These are phyloP conservation scores for Hypothenemus hampei DNA, from an alignment of 1,140 invertebrate genomes.

Conservation along the genomic window DNA sequence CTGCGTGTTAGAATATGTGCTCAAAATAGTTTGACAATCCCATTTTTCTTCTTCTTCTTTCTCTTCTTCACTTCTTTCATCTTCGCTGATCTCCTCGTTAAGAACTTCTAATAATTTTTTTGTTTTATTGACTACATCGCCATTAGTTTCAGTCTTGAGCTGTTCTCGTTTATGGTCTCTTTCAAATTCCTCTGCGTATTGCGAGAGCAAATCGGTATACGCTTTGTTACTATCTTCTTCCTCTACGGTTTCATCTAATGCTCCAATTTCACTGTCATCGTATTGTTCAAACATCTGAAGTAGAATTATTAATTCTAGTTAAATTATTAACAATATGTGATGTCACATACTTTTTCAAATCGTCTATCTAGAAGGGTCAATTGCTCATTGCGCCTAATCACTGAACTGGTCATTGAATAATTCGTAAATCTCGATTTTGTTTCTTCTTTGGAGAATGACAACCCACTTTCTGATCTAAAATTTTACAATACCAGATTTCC, in stretches of 20 bases:
- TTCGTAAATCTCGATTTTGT: conserved; percentile 86
- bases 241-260: conserved; percentile 82
- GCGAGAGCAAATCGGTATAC: conserved; percentile 61
- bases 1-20: conserved; percentile 84
- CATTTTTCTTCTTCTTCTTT: conserved; percentile 60
- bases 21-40: conserved; percentile 92
- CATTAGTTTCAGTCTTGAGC: conserved; percentile 48
- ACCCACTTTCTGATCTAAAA: conserved; percentile 47
- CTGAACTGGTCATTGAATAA: conserved; percentile 91
- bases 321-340: background rate
- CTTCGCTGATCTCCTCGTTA: background rate
- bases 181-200: conserved; percentile 59
- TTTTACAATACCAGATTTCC: too few species aligned
- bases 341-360: conserved; percentile 76
- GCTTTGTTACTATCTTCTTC: conserved; percentile 75
- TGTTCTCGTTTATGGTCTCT: conserved; percentile 55
- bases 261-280: conserved; percentile 85
- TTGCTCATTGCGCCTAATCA: conserved; percentile 81
- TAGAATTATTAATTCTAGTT: background rate
- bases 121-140: conserved; percentile 28
- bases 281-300: conserved; percentile 69
- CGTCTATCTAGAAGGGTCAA: conserved; percentile 79
- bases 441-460: conserved; percentile 63
- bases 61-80: conserved; percentile 13
- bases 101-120: background rate